These are phyloP conservation scores for Trialeurodes vaporariorum DNA, from an alignment of 1,140 invertebrate genomes.

Conservation along the genomic window DNA sequence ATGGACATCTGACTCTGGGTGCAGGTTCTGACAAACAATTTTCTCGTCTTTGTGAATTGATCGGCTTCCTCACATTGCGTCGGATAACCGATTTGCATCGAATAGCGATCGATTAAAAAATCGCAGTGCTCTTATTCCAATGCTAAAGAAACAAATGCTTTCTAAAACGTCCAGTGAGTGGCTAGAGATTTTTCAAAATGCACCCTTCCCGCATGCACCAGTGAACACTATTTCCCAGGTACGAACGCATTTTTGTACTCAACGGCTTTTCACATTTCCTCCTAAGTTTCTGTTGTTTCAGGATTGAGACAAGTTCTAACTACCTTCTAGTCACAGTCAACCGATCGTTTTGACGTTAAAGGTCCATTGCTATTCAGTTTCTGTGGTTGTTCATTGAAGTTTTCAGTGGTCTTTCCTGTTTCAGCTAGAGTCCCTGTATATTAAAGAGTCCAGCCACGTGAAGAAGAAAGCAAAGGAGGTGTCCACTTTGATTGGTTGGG, in stretches of 20 bases:
- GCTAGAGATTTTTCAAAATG: conserved; percentile 55
- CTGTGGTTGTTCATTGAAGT: too few species aligned
- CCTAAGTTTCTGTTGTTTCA: too few species aligned
- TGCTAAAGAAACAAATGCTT: conserved; percentile 48
- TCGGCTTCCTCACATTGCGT: conserved; percentile 47
- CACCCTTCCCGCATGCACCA: conserved; percentile 75
- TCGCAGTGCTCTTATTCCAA: conserved; percentile 50
- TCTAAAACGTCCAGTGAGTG: conserved; percentile 64
- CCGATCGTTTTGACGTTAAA: too few species aligned
- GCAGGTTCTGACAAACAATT: conserved; percentile 72
- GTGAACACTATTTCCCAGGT: conserved; percentile 71
- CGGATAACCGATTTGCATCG: conserved; percentile 51
- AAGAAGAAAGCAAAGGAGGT: too few species aligned
- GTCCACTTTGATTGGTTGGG: too few species aligned
- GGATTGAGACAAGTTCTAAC: too few species aligned
- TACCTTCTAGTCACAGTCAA: too few species aligned
- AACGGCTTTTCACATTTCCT: too few species aligned
- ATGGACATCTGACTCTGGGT: conserved; percentile 75
- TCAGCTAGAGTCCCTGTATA: too few species aligned
- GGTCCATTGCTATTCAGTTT: too few species aligned
- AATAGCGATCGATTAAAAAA: conserved; percentile 67
- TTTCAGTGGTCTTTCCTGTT: too few species aligned
- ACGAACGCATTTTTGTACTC: conserved; percentile 11
- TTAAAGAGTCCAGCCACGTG: too few species aligned
- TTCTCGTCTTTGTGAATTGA: conserved; percentile 47